phyloP scores from a whole-genome alignment of 2,888 invertebrate species.

The Dicranocentrus wangi region DNA sequence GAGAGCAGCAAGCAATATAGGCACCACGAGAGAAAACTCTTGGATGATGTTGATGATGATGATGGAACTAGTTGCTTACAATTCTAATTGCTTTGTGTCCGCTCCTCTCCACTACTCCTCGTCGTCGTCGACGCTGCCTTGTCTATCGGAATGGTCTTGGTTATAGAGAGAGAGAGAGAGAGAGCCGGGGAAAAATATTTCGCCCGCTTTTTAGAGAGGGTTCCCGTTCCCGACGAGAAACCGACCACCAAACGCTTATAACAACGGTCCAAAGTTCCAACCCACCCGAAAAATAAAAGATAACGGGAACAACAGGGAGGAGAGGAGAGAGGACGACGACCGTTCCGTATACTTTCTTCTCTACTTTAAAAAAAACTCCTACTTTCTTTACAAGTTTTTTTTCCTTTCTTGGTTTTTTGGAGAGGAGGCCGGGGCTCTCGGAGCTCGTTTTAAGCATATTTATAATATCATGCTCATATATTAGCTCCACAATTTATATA shows the following conservation, averaged over 20 bases:
- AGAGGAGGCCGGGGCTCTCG: background rate
- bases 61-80: conserved; percentile 59
- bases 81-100: conserved; percentile 58
- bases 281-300: too few species aligned
- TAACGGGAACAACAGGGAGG: too few species aligned
- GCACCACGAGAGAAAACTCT: conserved; percentile 31
- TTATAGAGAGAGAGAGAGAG: conserved; percentile 6
- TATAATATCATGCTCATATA: background rate
- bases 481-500: too few species aligned
- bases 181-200: too few species aligned
- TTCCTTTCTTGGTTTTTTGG: background rate
- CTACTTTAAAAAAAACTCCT: too few species aligned
- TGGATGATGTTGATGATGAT: too few species aligned
- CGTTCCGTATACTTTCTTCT: too few species aligned
- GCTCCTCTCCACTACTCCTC: conserved; percentile 2
- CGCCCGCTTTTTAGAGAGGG: too few species aligned
- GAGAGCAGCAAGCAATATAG: conserved; percentile 22
- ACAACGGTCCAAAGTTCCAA: too few species aligned
- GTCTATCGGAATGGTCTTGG: background rate
- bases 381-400: background rate
- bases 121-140: too few species aligned
- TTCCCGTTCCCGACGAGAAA: too few species aligned
- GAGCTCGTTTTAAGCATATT: background rate
- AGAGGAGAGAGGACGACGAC: background rate
- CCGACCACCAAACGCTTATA: too few species aligned